These are phyloP conservation scores for Schizothorax lantsangensis DNA, from an alignment of 2,797 vertebrate genomes.

Conservation along the genomic window DNA sequence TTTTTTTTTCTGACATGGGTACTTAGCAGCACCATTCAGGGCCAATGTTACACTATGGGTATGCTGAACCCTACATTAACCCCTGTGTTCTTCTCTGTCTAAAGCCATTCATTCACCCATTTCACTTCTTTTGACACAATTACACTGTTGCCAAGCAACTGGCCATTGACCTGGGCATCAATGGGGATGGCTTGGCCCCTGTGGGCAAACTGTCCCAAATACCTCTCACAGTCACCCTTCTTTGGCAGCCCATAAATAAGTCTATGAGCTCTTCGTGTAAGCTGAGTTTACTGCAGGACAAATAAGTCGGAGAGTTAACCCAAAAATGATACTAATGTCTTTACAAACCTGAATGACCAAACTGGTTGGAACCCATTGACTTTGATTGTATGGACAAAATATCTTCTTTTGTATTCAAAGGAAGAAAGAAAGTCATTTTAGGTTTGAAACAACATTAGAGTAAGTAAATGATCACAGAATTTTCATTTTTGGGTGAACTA, in stretches of 20 bases:
- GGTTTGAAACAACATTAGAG: neutral
- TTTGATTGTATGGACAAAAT: neutral
- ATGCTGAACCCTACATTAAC: constrained; percentile 24
- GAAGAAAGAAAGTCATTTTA: neutral
- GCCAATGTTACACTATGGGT: constrained; percentile 14
- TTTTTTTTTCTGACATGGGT: neutral
- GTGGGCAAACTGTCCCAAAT: constrained; percentile 68
- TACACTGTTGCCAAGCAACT: constrained; percentile 64
- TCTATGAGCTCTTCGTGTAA: neutral
- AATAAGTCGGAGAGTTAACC: neutral
- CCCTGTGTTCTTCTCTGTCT: constrained; percentile 25
- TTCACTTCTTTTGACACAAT: constrained; percentile 61
- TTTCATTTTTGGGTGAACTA: neutral
- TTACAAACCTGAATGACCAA: neutral
- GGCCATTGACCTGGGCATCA: constrained; percentile 62
- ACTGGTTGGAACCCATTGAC: neutral
- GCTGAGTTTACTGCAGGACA: neutral
- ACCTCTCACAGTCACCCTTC: constrained; percentile 25
- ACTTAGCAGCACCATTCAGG: neutral
- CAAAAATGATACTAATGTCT: neutral
- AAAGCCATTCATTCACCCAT: constrained; percentile 53
- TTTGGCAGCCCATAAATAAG: constrained; percentile 26
- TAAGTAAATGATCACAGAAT: neutral
- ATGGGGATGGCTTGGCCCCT: constrained; percentile 61
- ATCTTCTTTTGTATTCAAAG: neutral